Evolutionary conservation across 2,888 invertebrate genomes (phyloP).

Genomic region (Drosophila lutescens): DNA sequence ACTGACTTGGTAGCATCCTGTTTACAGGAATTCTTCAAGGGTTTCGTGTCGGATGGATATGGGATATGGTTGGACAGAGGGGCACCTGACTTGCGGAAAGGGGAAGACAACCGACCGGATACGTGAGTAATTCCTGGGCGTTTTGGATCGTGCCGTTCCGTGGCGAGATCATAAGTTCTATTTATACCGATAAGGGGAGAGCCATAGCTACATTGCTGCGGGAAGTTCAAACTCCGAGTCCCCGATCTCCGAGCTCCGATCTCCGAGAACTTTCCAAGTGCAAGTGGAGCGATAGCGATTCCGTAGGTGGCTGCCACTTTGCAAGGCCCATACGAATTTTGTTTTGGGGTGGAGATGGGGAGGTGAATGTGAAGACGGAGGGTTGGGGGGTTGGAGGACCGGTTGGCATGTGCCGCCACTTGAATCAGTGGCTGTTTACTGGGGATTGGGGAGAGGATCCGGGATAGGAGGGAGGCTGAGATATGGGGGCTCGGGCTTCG

Average conservation of each 20-base stretch:
- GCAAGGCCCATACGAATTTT: slow-evolving; percentile 27
- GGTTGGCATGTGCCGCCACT: slow-evolving; percentile 62
- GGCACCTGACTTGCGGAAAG: slow-evolving; percentile 31
- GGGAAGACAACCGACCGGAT: slow-evolving; percentile 55
- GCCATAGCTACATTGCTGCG: slow-evolving; percentile 25
- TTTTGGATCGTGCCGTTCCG: slow-evolving; percentile 57
- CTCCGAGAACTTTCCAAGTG: slow-evolving; percentile 54
- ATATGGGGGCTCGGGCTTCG: too few relatives aligned
- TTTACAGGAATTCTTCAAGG: slow-evolving; percentile 66
- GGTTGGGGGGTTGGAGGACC: not conserved
- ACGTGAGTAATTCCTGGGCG: slow-evolving; percentile 65
- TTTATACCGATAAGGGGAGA: slow-evolving; percentile 70
- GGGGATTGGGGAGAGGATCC: slow-evolving; percentile 17
- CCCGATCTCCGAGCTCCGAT: slow-evolving; percentile 26
- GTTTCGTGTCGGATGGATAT: slow-evolving; percentile 15
- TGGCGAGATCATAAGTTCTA: slow-evolving; percentile 73
- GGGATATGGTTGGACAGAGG: not conserved
- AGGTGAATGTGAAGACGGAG: slow-evolving; percentile 4
- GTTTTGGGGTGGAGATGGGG: slow-evolving; percentile 2
- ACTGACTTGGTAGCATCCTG: slow-evolving; percentile 58
- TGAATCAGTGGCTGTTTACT: slow-evolving; percentile 45
- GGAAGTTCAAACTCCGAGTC: slow-evolving; percentile 52
- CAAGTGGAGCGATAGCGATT: slow-evolving; percentile 65
- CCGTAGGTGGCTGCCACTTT: slow-evolving; percentile 75
- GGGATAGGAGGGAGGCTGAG: not conserved